A percentile compares a stretch with the other conserved stretches of the same genome.
These are phyloP conservation scores for Perognathus longimembris DNA, from an alignment of 2,113 vertebrate species.

Conservation along the genomic window DNA sequence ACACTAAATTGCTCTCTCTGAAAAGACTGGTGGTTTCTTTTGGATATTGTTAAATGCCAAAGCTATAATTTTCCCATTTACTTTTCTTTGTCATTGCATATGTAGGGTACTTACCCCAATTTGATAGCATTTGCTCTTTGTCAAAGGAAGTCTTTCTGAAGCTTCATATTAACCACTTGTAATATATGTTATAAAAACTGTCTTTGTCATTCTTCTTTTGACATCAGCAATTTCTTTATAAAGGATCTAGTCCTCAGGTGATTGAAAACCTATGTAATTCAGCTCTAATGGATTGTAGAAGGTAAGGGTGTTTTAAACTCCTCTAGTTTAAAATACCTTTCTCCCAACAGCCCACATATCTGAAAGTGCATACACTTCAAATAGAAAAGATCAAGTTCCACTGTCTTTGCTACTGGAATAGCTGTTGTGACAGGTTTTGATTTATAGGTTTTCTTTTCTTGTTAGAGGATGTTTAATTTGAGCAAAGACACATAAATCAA, in stretches of 20 bases:
- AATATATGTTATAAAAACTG: slow-evolving; percentile 50
- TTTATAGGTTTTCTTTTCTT: slow-evolving; percentile 8
- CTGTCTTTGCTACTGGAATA: slow-evolving; percentile 22
- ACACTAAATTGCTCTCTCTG: slow-evolving; percentile 66
- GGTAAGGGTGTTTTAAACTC: slow-evolving; percentile 46
- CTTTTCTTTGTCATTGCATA: slow-evolving; percentile 58
- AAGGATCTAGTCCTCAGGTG: not conserved
- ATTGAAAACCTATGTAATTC: slow-evolving; percentile 50
- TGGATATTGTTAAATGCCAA: slow-evolving; percentile 58
- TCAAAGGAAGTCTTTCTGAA: slow-evolving; percentile 13
- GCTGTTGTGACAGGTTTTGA: slow-evolving; percentile 10
- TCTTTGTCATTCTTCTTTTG: slow-evolving; percentile 65
- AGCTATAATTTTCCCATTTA: slow-evolving; percentile 77
- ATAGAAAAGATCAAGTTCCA: slow-evolving; percentile 41
- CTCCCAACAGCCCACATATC: not conserved
- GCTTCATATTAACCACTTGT: slow-evolving; percentile 39
- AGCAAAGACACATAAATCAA: slow-evolving; percentile 44
- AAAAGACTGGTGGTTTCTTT: slow-evolving; percentile 66
- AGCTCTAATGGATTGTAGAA: slow-evolving; percentile 30
- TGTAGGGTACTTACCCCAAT: slow-evolving; percentile 63
- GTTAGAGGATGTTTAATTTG: not conserved
- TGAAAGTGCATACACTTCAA: slow-evolving; percentile 42
- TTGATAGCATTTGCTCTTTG: slow-evolving; percentile 67
- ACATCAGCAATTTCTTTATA: slow-evolving; percentile 30
- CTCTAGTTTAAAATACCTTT: slow-evolving; percentile 54